phyloP scores from a whole-genome alignment of 2,888 invertebrate species.

The Sialis fuliginosa region DNA sequence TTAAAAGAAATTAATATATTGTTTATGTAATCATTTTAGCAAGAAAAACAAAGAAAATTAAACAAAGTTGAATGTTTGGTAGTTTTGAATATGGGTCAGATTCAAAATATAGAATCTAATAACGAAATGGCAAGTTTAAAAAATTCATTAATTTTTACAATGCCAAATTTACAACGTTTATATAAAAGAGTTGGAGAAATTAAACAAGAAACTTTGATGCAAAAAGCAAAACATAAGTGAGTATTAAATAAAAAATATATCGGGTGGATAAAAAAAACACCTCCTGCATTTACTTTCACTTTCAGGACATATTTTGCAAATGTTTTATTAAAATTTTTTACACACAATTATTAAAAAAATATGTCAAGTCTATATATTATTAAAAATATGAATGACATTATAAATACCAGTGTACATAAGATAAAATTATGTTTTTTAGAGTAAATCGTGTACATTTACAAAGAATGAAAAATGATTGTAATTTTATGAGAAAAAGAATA shows the following conservation, averaged over 20 bases:
- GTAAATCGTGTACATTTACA: conserved; percentile 47
- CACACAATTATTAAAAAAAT: no score
- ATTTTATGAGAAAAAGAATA: conserved; percentile 43
- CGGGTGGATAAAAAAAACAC: no score
- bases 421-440: conserved; percentile 20
- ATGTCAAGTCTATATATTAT: no score
- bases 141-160: conserved; percentile 45
- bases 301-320: no score
- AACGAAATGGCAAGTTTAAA: conserved; percentile 19
- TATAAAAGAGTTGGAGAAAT: conserved; percentile 44
- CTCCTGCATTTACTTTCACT: no score
- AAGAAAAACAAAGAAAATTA: conserved; percentile 55
- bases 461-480: conserved; percentile 51
- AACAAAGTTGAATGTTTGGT: conserved; percentile 59
- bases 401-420: neutral
- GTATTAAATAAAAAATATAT: no score
- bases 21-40: conserved; percentile 24
- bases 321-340: no score
- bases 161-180: conserved; percentile 33
- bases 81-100: conserved; percentile 48
- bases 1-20: neutral
- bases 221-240: conserved; percentile 41
- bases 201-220: conserved; percentile 42
- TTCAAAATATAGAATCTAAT: conserved; percentile 35
- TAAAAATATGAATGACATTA: neutral